Evolutionary conservation across 2,888 invertebrate species (phyloP).

Genomic region (Nycteola revayana): DNA sequence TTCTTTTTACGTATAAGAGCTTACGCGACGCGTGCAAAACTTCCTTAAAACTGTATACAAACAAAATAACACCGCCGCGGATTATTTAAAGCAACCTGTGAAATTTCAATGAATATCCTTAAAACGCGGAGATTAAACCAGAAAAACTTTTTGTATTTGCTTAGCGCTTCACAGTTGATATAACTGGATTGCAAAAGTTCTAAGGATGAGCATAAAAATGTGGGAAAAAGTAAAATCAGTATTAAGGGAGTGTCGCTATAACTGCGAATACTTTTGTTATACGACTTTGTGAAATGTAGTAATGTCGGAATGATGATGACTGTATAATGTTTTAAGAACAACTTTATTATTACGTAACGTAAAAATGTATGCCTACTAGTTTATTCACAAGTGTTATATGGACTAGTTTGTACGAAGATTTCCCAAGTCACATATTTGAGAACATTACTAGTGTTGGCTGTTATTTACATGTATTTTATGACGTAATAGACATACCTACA

Average conservation of each 20-base stretch:
- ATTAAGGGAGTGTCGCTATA: conserved; percentile 71
- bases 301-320: conserved; percentile 47
- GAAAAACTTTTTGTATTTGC: conserved; percentile 78
- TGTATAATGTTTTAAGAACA: conserved; percentile 44
- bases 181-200: conserved; percentile 82
- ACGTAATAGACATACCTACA: too few relatives aligned
- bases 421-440: conserved; percentile 9
- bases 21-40: conserved; percentile 30
- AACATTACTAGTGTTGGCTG: background rate
- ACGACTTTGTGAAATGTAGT: conserved; percentile 55
- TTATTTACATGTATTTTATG: background rate
- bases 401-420: conserved; percentile 19
- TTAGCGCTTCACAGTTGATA: conserved; percentile 78
- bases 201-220: conserved; percentile 78
- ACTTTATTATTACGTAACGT: conserved; percentile 36
- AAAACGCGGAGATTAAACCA: conserved; percentile 77
- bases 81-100: conserved; percentile 74
- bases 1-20: conserved; percentile 28
- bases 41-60: conserved; percentile 41
- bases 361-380: conserved; percentile 13
- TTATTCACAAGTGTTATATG: conserved; percentile 25
- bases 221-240: conserved; percentile 63
- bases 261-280: conserved; percentile 65
- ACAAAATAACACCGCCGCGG: conserved; percentile 56
- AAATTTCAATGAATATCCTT: conserved; percentile 78